These are phyloP conservation scores for Aurelia sp. DNA, from an alignment of 30 jellyfish, hydroid and myxozoan genomes.

Conservation along the genomic window DNA sequence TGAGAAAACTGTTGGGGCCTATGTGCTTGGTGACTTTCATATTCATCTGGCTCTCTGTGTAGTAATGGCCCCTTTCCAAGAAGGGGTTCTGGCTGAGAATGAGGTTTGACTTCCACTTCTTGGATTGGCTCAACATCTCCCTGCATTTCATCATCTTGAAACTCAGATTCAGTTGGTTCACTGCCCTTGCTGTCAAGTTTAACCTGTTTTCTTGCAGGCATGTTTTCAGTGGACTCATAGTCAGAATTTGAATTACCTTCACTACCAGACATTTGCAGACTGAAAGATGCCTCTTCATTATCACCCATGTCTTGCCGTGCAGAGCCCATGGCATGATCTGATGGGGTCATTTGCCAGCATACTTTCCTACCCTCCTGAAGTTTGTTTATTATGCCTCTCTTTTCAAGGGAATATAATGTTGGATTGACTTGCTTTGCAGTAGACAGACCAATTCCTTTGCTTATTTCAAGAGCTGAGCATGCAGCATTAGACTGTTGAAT, in stretches of 20 bases:
- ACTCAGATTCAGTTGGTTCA: neutral
- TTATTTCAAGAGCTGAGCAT: conserved; percentile 23
- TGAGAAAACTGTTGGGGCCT: no score
- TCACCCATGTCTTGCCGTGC: no score
- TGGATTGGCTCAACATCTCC: conserved; percentile 6
- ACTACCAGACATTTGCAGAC: no score
- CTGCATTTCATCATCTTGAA: conserved; percentile 1
- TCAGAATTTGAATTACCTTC: no score
- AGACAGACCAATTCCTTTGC: conserved; percentile 46
- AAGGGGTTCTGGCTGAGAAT: neutral
- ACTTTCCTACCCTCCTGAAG: conserved; percentile 9
- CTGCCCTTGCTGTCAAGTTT: neutral
- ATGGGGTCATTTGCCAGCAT: conserved; percentile 19
- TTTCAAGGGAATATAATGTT: conserved; percentile 46
- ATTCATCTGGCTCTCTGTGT: no score
- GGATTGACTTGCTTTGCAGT: conserved; percentile 62
- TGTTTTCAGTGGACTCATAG: neutral
- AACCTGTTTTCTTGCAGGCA: conserved; percentile 7
- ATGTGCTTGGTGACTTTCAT: no score
- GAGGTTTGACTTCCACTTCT: conserved; percentile 7
- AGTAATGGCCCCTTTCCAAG: neutral
- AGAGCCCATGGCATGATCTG: neutral
- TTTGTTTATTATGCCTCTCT: conserved; percentile 13
- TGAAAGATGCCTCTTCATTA: no score
- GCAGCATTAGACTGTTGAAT: neutral